These are phyloP conservation scores for Thymallus thymallus DNA, from an alignment of 2,113 vertebrate genomes.

Conservation along the genomic window DNA sequence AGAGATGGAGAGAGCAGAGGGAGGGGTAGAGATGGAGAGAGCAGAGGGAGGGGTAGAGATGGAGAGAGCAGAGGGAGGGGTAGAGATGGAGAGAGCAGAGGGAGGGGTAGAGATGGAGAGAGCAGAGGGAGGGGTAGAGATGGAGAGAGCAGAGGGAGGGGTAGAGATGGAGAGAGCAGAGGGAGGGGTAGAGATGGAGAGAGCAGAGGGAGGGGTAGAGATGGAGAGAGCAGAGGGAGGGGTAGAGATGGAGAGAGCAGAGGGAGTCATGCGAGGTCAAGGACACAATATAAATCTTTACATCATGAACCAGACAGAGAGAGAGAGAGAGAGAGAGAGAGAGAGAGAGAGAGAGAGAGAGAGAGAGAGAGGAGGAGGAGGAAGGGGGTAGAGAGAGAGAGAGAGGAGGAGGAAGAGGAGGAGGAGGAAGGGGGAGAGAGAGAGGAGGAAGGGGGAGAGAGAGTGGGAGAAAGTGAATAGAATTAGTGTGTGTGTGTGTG, in stretches of 20 bases:
- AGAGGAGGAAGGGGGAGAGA: not conserved
- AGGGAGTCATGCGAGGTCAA: conserved; percentile 68
- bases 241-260: conserved; percentile 32
- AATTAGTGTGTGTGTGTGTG: not conserved
- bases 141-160: too few species aligned
- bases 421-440: too few species aligned
- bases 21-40: too few species aligned
- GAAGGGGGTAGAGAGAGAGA: conserved; percentile 38
- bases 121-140: conserved; percentile 8
- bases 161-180: conserved; percentile 20
- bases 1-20: conserved; percentile 12
- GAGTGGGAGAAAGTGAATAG: conserved; percentile 25
- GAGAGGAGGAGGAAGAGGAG: too few species aligned
- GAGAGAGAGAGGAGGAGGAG: conserved; percentile 34
- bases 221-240: conserved; percentile 46
- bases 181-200: conserved; percentile 4
- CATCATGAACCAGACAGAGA: conserved; percentile 62
- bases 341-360: not conserved
- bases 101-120: conserved; percentile 41
- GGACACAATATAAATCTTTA: conserved; percentile 64
- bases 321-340: conserved; percentile 21
- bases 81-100: conserved; percentile 37
- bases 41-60: conserved; percentile 8
- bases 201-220: conserved; percentile 10
- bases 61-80: too few species aligned